Percentiles rank a stretch among this genome's conserved stretches.
Conservation (phyloP, 2,888 invertebrate species). For the Carabus problematicus region DNA sequence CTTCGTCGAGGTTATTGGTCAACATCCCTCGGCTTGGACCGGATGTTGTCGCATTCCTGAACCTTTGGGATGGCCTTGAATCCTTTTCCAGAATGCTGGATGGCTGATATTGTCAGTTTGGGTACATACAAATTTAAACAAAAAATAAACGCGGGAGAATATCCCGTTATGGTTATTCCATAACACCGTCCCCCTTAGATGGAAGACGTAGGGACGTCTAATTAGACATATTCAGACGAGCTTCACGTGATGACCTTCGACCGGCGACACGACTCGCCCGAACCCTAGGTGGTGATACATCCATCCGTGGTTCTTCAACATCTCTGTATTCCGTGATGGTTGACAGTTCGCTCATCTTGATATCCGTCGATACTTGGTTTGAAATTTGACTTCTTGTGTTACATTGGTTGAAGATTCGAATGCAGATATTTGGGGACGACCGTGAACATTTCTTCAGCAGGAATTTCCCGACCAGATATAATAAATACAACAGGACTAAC, state of each 20-base stretch:
- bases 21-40: no score
- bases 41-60: no score
- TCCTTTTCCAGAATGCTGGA: no score
- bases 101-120: no score
- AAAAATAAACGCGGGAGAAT: no score
- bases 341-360: neutral
- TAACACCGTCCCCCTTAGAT: constrained; percentile 5
- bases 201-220: neutral
- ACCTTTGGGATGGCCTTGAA: no score
- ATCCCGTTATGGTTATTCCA: constrained; percentile 9
- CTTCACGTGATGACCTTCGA: constrained; percentile 2
- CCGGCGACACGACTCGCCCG: neutral
- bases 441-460: neutral
- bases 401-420: constrained; percentile 9
- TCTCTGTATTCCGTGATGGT: neutral
- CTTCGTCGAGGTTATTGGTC: no score
- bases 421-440: neutral
- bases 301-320: neutral
- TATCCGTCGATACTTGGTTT: constrained; percentile 4
- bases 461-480: constrained; percentile 5
- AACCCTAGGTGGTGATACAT: neutral
- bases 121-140: no score
- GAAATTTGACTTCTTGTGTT: constrained; percentile 2
- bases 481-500: neutral
- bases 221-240: no score